phyloP scores from a whole-genome alignment of 2,888 invertebrate species.

The Gymnosoma rotundatum region DNA sequence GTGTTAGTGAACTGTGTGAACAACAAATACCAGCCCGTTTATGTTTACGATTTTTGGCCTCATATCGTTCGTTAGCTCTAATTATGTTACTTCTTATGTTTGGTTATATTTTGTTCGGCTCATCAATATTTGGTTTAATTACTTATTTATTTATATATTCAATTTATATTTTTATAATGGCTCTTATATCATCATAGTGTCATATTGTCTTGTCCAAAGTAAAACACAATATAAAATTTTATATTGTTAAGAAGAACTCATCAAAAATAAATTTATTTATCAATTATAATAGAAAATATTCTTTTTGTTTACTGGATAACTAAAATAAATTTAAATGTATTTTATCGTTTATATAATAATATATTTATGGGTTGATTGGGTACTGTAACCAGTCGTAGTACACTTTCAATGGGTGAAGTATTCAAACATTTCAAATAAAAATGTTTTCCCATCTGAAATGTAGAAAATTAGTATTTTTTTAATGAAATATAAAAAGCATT shows the following conservation, averaged over 20 bases:
- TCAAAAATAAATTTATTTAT: slow-evolving; percentile 24
- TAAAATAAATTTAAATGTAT: slow-evolving; percentile 40
- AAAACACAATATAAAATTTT: slow-evolving; percentile 25
- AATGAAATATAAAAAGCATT: background rate
- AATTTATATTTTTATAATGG: slow-evolving; percentile 76
- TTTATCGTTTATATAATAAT: slow-evolving; percentile 67
- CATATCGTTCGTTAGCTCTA: slow-evolving; percentile 75
- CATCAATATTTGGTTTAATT: slow-evolving; percentile 76
- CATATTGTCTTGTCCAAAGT: slow-evolving; percentile 27
- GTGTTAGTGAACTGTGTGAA: slow-evolving; percentile 77
- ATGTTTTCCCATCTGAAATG: slow-evolving; percentile 82
- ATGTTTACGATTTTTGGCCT: slow-evolving; percentile 79
- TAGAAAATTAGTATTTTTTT: slow-evolving; percentile 10
- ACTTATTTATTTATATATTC: slow-evolving; percentile 73
- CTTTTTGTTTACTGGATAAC: background rate
- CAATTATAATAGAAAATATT: background rate
- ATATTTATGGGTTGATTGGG: slow-evolving; percentile 81
- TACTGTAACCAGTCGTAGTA: slow-evolving; percentile 85
- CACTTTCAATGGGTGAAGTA: slow-evolving; percentile 83
- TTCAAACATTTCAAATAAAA: slow-evolving; percentile 84
- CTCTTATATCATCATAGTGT: slow-evolving; percentile 76
- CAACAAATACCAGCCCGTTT: slow-evolving; percentile 79
- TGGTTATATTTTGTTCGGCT: slow-evolving; percentile 77
- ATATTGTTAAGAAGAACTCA: slow-evolving; percentile 46
- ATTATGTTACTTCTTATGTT: slow-evolving; percentile 74